These are phyloP conservation scores for Zoanthus sociatus DNA, from an alignment of 92 coral and sea anemone species.

Conservation along the genomic window DNA sequence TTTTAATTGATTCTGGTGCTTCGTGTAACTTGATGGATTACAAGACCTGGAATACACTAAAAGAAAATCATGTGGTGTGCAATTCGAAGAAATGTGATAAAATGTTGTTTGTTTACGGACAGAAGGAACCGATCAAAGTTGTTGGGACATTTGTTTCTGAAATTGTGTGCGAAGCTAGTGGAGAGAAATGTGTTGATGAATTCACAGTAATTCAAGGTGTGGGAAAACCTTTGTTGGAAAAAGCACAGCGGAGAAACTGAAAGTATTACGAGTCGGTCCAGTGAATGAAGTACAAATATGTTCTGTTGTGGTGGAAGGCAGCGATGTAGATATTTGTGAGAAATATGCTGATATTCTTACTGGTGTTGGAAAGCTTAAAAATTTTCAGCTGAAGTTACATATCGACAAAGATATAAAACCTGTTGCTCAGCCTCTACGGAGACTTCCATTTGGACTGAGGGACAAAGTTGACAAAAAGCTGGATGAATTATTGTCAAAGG, in stretches of 20 bases:
- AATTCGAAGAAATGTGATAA: conserved; percentile 30
- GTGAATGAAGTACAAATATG: conserved; percentile 26
- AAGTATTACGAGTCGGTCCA: conserved; percentile 64
- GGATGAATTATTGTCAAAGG: conserved; percentile 59
- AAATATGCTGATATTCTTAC: conserved; percentile 46
- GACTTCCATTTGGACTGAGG: conserved; percentile 5
- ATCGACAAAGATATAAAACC: conserved; percentile 46
- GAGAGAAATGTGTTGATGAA: conserved; percentile 1
- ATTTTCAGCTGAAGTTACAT: conserved; percentile 63
- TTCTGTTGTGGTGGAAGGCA: conserved; percentile 38
- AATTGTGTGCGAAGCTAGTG: conserved; percentile 10
- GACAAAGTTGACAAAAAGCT: conserved; percentile 62
- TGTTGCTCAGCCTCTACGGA: conserved; percentile 50
- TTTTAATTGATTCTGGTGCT: conserved; percentile 44
- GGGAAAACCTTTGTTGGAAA: conserved; percentile 58
- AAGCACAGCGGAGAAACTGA: conserved; percentile 60
- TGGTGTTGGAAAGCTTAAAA: conserved; percentile 57
- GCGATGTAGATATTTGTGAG: conserved; percentile 45
- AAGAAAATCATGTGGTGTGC: conserved; percentile 20
- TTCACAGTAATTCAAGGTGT: conserved; percentile 61
- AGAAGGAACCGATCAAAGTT: conserved; percentile 49
- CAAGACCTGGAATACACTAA: conserved; percentile 34
- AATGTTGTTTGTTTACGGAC: background rate
- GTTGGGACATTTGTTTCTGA: conserved; percentile 33
- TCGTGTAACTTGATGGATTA: conserved; percentile 49